Base-by-base conservation (phyloP, 2,797 vertebrate species). In the Gymnoscopelus braueri region DNA sequence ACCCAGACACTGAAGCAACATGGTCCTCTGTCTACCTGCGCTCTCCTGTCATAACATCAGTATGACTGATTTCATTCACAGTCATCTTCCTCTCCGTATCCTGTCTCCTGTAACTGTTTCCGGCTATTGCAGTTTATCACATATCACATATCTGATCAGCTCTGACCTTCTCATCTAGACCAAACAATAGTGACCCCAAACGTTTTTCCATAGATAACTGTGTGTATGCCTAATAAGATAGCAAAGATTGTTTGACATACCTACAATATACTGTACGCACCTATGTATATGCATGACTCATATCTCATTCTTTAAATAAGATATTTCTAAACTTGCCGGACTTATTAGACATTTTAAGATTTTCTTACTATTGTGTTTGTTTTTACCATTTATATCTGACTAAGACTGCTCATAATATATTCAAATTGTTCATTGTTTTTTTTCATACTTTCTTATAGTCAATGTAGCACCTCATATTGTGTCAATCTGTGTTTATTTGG, bases 141-240 rank as follows among this genome's bases (percentile, higher is more conserved):
- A 13, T n/a, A 19, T 5, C 60, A 6, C 35, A 9, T 5, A 29
- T 72, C 65, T 63, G 53, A 73, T 56, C 15, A 60, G 26, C 72
- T 66, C 49, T 60, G 49, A 67, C 48, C 35, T 7, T 1, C 32
- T 35, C 5, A 35, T 6, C 5, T 35, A 35, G 32, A 35, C 32
- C 5, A 35, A 35, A 7, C 32, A 35, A 35, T 35, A 35, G 32
- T 35, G 5, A 1, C 5, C 32, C 32, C 32, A 6, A 6, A 7
- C 2, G 5, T 35, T n/a, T 72, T 49, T 65, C 50, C 3, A 8
- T n/a, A 55, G 51, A 50, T 50, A 26, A 15, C 32, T 14, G 14
- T 24, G 57, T 63, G 54, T 35, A 5, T 60, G 35, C 67, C 51
- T 61, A 64, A 72, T 74, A 56, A 70, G 71, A 68, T 47, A 51